Conservation (phyloP, 2,113 vertebrate genomes). For the Nyctibius bracteatus region DNA sequence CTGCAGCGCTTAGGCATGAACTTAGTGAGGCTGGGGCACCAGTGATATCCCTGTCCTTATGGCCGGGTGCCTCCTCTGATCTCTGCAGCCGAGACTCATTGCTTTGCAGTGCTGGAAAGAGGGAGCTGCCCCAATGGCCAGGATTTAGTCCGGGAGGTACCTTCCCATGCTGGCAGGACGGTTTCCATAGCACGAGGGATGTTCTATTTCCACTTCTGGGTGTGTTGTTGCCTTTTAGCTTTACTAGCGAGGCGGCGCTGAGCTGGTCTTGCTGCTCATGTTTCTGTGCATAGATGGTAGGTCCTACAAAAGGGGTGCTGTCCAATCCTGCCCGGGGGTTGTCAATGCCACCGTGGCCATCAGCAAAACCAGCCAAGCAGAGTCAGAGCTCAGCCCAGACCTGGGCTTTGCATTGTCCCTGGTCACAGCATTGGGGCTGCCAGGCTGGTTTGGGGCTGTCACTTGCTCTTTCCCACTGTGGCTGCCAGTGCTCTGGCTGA, state of each 20-base stretch:
- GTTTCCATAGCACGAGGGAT: neutral
- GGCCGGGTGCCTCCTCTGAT: neutral
- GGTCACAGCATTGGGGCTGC: rapidly evolving
- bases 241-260: rapidly evolving
- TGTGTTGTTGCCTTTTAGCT: neutral
- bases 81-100: neutral
- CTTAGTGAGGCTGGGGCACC: neutral
- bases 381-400: neutral
- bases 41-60: neutral
- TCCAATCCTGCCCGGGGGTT: neutral
- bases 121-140: neutral
- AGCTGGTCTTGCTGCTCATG: neutral
- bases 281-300: neutral
- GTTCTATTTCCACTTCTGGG: neutral
- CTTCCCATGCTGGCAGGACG: neutral
- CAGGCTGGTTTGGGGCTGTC: neutral
- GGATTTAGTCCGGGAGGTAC: neutral
- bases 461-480: neutral
- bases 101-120: neutral
- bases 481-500: neutral
- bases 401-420: neutral
- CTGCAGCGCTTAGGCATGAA: neutral
- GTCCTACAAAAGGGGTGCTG: neutral
- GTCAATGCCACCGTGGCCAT: neutral
- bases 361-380: neutral